Evolutionary conservation across 2,888 invertebrate species (phyloP), one percentile per base, ranked within the genome.

Genomic region (Pterostichus madidus): DNA sequence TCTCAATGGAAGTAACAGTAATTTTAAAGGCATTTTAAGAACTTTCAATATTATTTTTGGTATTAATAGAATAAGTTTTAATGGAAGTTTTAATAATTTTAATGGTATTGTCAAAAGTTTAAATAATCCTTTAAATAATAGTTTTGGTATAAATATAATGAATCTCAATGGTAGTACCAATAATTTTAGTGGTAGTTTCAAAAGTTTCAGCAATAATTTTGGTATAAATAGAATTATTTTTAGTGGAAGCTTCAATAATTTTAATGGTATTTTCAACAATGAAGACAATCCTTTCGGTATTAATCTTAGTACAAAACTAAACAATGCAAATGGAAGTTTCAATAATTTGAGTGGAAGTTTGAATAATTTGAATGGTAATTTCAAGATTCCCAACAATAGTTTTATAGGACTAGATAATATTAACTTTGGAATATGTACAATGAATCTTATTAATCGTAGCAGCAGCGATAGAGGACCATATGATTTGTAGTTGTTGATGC

Each of bases 181-280:
- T 68, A 73, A 5, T 73, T 44, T 73, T 46, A 73, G 15, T 39
- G 39, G 68, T 59, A 59, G 7, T 59, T 59, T 59, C 6, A 59
- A 17, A 39, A 71, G 24, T 46, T 15, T 17, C 17, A 59, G 11
- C 15, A 46, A 24, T 44, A 44, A 31, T 46, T 44, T 39, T 10
- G 59, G 39, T 7, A 39, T 39, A 39, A 7, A 8, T 39, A 39
- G 8, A 7, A 39, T 8, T 6, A 39, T 7, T 39, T 39, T 39
- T 0, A 24, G 24, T 24, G 24, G 24, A 24, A 24, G 24, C 24
- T 53, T 53, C 7, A 53, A 10, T 13, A 44, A 68, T 15, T 13
- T 39, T 11, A 44, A 13, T 13, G 15, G 44, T n/a, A 44, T 8
- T 44, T 39, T 17, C 13, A 44, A 44, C 39, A 64, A 13, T 11